Conservation (phyloP, 2,797 vertebrate genomes). For the Myripristis murdjan region DNA sequence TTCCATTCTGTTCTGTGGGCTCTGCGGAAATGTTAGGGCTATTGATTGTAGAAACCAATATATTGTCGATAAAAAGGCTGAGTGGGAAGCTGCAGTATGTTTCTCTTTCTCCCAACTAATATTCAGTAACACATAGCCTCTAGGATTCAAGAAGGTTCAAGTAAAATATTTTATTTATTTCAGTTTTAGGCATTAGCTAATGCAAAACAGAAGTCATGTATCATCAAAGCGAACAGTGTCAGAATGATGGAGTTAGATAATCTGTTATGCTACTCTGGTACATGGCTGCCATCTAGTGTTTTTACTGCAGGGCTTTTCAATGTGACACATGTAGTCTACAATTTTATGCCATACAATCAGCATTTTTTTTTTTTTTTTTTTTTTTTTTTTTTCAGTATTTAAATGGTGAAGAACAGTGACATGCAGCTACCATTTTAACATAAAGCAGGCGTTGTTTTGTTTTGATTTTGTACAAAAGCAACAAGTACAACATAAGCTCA, state of each 20-base stretch:
- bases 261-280: slow-evolving; percentile 22
- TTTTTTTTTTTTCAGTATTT: too few relatives aligned
- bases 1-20: slow-evolving; percentile 52
- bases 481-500: not conserved
- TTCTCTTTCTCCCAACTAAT: not conserved
- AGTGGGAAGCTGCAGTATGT: not conserved
- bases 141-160: not conserved
- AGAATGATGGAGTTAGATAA: slow-evolving; percentile 27
- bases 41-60: slow-evolving; percentile 46
- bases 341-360: not conserved
- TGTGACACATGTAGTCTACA: not conserved
- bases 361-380: too few relatives aligned
- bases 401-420: not conserved
- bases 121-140: not conserved
- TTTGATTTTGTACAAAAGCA: not conserved
- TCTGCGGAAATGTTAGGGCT: slow-evolving; percentile 49
- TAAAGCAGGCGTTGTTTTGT: not conserved
- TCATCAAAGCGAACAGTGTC: slow-evolving; percentile 42
- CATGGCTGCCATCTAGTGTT: slow-evolving; percentile 81
- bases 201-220: slow-evolving; percentile 37
- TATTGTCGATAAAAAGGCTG: slow-evolving; percentile 38
- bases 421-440: not conserved
- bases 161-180: slow-evolving; percentile 19
- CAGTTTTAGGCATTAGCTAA: slow-evolving; percentile 21
- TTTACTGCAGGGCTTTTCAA: slow-evolving; percentile 4